Percentiles rank a stretch among this genome's conserved stretches.
phyloP scores from a whole-genome alignment of 1,140 invertebrate genomes.

The Steinernema feltiae region DNA sequence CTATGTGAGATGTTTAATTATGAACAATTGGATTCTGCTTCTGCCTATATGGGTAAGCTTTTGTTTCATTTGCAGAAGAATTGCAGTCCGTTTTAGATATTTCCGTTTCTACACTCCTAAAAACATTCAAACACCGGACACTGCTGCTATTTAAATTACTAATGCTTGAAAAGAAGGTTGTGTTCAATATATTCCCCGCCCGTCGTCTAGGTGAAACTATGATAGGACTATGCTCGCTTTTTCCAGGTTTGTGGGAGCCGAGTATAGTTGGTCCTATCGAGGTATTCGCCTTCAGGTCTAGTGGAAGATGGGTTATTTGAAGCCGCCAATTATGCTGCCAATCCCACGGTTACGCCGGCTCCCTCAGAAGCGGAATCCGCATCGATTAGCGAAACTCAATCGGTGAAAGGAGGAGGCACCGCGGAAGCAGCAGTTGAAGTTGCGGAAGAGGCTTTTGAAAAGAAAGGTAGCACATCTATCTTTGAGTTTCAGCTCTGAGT shows the following conservation, averaged over 20 bases:
- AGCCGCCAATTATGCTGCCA: constrained; percentile 74
- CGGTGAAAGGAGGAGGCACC: constrained; percentile 26
- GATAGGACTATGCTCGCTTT: constrained; percentile 78
- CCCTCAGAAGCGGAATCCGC: not conserved
- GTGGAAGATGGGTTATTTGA: constrained; percentile 78
- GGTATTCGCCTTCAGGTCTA: constrained; percentile 49
- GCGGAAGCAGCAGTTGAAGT: constrained; percentile 46
- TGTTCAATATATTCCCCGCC: constrained; percentile 88
- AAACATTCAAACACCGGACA: constrained; percentile 82
- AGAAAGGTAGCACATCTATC: constrained; percentile 29
- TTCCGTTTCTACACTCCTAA: constrained; percentile 72
- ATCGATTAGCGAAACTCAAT: constrained; percentile 27
- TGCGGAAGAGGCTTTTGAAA: constrained; percentile 51
- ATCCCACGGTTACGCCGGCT: constrained; percentile 42
- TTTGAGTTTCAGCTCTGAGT: too few relatives aligned
- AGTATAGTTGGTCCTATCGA: constrained; percentile 13
- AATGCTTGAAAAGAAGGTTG: constrained; percentile 75
- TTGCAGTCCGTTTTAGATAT: too few relatives aligned
- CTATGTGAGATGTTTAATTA: constrained; percentile 68
- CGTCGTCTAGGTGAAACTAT: constrained; percentile 78
- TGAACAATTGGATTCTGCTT: constrained; percentile 35
- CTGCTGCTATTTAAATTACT: constrained; percentile 86
- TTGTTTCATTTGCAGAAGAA: constrained; percentile 58
- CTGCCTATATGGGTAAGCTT: constrained; percentile 41
- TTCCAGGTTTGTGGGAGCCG: constrained; percentile 74